phyloP scores from a whole-genome alignment of 2,888 invertebrate species.

The Pheosia tremula region DNA sequence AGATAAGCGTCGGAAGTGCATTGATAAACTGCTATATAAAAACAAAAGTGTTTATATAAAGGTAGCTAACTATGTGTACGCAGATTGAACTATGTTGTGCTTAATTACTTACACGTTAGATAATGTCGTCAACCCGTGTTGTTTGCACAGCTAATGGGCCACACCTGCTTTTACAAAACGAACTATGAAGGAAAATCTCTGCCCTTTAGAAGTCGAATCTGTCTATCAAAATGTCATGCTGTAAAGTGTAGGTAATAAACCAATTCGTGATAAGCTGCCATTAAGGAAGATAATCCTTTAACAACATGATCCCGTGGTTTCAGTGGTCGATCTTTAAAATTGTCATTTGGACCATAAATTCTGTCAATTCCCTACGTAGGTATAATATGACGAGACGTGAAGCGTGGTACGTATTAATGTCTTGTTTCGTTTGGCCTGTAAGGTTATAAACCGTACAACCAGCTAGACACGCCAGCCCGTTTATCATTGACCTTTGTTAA shows the following conservation, averaged over 20 bases:
- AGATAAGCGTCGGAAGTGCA: slow-evolving; percentile 15
- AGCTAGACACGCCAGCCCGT: slow-evolving; percentile 18
- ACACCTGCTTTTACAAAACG: slow-evolving; percentile 58
- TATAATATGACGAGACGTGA: neutral
- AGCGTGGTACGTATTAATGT: slow-evolving; percentile 5
- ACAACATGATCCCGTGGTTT: slow-evolving; percentile 6
- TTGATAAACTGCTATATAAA: slow-evolving; percentile 16
- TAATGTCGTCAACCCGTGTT: slow-evolving; percentile 53
- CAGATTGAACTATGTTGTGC: too few species aligned
- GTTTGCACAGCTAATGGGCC: slow-evolving; percentile 77
- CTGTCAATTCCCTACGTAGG: neutral
- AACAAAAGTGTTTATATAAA: slow-evolving; percentile 15
- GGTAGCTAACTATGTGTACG: too few species aligned
- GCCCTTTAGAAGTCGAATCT: slow-evolving; percentile 23
- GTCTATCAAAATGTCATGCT: slow-evolving; percentile 13
- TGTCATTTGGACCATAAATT: slow-evolving; percentile 14
- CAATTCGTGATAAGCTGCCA: slow-evolving; percentile 29
- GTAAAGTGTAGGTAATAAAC: slow-evolving; percentile 8
- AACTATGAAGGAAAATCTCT: slow-evolving; percentile 60
- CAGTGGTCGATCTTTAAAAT: slow-evolving; percentile 22
- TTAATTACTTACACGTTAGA: slow-evolving; percentile 13
- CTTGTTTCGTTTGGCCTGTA: slow-evolving; percentile 6
- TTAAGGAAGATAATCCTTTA: slow-evolving; percentile 22
- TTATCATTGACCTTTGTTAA: slow-evolving; percentile 31
- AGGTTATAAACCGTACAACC: slow-evolving; percentile 11